Conservation (phyloP, 2,888 invertebrate species). For the Oligia fasciuncula region DNA sequence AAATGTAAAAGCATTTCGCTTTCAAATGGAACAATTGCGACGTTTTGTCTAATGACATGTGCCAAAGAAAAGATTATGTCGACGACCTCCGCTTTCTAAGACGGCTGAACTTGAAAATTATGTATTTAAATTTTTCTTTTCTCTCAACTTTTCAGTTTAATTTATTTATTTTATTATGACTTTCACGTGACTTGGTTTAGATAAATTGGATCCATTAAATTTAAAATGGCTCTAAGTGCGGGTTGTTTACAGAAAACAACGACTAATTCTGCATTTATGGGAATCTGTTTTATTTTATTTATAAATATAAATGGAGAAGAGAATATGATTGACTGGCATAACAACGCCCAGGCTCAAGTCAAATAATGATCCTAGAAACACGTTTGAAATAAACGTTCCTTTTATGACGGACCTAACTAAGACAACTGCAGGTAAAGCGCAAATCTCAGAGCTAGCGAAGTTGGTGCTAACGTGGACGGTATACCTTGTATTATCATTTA, state of each 20-base stretch:
- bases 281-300: conserved; percentile 37
- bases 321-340: conserved; percentile 39
- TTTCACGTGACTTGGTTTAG: conserved; percentile 54
- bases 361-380: conserved; percentile 40
- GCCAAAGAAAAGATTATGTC: conserved; percentile 78
- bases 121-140: conserved; percentile 70
- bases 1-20: conserved; percentile 75
- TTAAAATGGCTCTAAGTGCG: conserved; percentile 44
- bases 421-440: conserved; percentile 4
- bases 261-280: conserved; percentile 25
- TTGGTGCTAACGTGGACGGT: not conserved
- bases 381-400: conserved; percentile 36
- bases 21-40: conserved; percentile 75
- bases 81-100: conserved; percentile 79
- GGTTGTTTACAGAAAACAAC: conserved; percentile 39
- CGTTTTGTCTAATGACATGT: conserved; percentile 73
- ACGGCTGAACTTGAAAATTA: conserved; percentile 72
- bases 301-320: conserved; percentile 16
- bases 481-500: not conserved
- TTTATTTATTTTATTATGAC: conserved; percentile 54
- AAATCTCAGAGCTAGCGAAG: not conserved
- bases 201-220: conserved; percentile 48
- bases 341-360: conserved; percentile 30
- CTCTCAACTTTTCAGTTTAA: conserved; percentile 59
- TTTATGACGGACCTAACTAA: conserved; percentile 33